Evolutionary conservation across 64 coral and sea anemone species (phyloP).

Genomic region (Porites australiensis): DNA sequence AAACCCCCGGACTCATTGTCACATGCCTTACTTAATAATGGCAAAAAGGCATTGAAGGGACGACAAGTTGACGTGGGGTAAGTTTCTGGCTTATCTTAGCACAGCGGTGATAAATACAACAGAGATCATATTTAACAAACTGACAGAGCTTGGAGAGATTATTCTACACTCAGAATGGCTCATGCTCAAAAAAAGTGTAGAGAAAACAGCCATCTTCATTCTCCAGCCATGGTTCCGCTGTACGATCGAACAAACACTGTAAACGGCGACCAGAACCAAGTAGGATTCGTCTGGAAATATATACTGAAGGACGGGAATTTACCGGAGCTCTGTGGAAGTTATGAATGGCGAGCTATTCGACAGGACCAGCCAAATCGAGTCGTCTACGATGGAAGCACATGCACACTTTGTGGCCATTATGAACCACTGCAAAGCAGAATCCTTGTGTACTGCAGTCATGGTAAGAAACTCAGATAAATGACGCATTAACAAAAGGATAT

Average conservation of each 20-base stretch:
- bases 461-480: constrained; percentile 24
- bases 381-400: constrained; percentile 33
- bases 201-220: too few species aligned
- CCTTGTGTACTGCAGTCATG: not conserved
- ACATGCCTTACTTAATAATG: too few species aligned
- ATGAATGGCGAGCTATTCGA: not conserved
- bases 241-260: not conserved
- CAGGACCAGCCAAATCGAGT: not conserved
- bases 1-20: too few species aligned
- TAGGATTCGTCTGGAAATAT: not conserved
- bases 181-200: not conserved
- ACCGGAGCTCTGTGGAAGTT: not conserved
- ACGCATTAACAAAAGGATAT: not conserved
- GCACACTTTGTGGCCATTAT: not conserved
- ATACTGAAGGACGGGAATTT: too few species aligned
- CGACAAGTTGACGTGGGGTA: too few species aligned
- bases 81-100: too few species aligned
- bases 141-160: too few species aligned
- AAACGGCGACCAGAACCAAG: not conserved
- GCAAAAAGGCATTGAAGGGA: too few species aligned
- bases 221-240: not conserved
- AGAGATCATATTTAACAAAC: too few species aligned
- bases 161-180: too few species aligned
- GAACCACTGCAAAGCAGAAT: not conserved
- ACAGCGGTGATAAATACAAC: too few species aligned